phyloP scores from a whole-genome alignment of 2,797 vertebrate species.

The Chaetophractus vellerosus region DNA sequence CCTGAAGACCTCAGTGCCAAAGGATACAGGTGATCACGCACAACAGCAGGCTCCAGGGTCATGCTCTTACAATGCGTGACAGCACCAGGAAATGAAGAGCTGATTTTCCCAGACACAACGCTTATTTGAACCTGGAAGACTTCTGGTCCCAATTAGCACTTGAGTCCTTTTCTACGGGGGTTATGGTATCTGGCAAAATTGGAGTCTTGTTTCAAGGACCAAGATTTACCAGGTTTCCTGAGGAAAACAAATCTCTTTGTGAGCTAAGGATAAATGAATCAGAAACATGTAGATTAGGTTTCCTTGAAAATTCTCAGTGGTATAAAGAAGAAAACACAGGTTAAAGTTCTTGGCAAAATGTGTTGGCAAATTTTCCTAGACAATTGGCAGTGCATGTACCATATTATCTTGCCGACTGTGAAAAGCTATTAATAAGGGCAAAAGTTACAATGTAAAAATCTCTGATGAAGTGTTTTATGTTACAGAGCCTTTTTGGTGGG shows the following conservation, averaged over 20 bases:
- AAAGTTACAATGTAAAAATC: not conserved
- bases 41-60: rapidly evolving
- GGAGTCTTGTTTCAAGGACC: not conserved
- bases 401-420: not conserved
- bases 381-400: not conserved
- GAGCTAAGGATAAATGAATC: not conserved
- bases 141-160: not conserved
- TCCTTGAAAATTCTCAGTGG: not conserved
- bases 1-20: not conserved
- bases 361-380: not conserved
- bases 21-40: not conserved
- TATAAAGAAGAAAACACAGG: not conserved
- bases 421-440: not conserved
- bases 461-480: not conserved
- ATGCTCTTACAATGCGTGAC: rapidly evolving
- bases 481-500: not conserved
- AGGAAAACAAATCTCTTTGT: not conserved
- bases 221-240: not conserved
- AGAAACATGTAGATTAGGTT: not conserved
- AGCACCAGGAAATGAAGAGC: not conserved
- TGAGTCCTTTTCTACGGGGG: not conserved
- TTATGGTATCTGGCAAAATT: not conserved
- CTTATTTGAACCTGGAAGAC: not conserved
- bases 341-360: slow-evolving; percentile 32
- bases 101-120: not conserved